phyloP scores from a whole-genome alignment of 2,888 invertebrate genomes.

The Amphipoea lucens region DNA sequence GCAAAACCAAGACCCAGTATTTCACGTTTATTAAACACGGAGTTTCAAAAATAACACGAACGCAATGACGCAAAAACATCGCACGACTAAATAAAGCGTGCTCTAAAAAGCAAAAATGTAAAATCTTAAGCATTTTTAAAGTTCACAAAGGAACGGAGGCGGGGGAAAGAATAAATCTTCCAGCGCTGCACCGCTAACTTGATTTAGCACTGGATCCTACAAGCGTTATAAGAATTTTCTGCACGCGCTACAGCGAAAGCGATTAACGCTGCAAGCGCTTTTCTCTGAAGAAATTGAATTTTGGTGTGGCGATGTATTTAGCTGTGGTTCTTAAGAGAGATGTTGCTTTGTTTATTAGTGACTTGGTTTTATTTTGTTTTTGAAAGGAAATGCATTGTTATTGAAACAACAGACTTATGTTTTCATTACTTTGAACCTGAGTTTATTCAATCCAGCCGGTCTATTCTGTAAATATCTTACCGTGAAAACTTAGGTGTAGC shows the following conservation, averaged over 20 bases:
- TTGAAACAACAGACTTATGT: conserved; percentile 1
- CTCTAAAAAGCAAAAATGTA: conserved; percentile 60
- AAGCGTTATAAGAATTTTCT: conserved; percentile 65
- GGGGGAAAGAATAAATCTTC: conserved; percentile 65
- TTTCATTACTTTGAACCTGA: background rate
- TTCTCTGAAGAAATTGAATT: conserved; percentile 58
- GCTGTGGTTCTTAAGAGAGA: conserved; percentile 45
- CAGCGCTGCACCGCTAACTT: conserved; percentile 68
- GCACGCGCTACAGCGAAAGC: conserved; percentile 62
- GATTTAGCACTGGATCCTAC: conserved; percentile 65
- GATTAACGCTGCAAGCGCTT: conserved; percentile 62
- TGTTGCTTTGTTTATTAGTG: conserved; percentile 48
- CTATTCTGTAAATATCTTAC: background rate
- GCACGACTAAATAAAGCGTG: conserved; percentile 55
- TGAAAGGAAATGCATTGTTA: conserved; percentile 7
- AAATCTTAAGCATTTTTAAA: conserved; percentile 68
- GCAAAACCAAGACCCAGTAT: background rate
- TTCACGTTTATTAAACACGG: conserved; percentile 37
- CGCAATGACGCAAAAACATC: conserved; percentile 57
- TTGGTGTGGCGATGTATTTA: conserved; percentile 43
- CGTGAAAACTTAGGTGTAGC: background rate
- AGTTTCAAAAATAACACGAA: conserved; percentile 47
- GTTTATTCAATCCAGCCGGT: background rate
- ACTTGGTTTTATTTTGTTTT: conserved; percentile 42
- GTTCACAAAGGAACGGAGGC: conserved; percentile 61